Percentiles rank a stretch among this genome's conserved stretches.
Evolutionary conservation across 2,888 invertebrate genomes (phyloP).

Genomic region (Tubulanus polymorphus): DNA sequence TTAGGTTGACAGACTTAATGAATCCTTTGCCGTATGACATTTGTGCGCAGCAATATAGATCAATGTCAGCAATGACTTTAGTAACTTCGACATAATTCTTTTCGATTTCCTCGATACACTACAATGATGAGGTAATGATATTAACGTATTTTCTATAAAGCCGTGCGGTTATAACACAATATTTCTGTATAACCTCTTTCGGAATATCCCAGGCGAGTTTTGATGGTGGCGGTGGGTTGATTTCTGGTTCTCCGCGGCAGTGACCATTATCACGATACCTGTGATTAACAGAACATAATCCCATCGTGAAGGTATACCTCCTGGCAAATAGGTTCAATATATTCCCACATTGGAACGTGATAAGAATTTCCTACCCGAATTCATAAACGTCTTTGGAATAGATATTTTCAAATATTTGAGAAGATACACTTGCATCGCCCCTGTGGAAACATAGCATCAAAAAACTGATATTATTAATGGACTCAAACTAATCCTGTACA

Average conservation of each 20-base stretch:
- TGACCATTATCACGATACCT: slow-evolving; percentile 54
- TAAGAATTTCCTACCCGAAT: no score
- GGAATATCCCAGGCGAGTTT: slow-evolving; percentile 84
- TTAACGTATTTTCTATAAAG: not conserved
- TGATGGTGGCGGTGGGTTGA: slow-evolving; percentile 75
- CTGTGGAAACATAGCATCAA: no score
- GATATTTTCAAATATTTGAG: no score
- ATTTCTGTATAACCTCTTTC: slow-evolving; percentile 34
- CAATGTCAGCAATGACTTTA: slow-evolving; percentile 80
- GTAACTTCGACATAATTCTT: slow-evolving; percentile 67
- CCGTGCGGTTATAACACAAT: no score
- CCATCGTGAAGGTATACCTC: no score
- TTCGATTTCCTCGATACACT: slow-evolving; percentile 68
- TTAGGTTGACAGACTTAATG: slow-evolving; percentile 88
- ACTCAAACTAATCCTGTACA: no score
- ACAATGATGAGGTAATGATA: slow-evolving; percentile 3
- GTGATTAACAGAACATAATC: no score
- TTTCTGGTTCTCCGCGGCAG: slow-evolving; percentile 65
- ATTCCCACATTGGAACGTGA: no score
- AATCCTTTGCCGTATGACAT: slow-evolving; percentile 85
- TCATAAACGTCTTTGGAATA: no score
- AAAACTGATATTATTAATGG: no score
- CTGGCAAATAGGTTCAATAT: no score
- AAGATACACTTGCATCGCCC: no score
- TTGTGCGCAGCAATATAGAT: slow-evolving; percentile 82